phyloP scores from a whole-genome alignment of 2,888 invertebrate genomes.

The Polymixis flavicincta region DNA sequence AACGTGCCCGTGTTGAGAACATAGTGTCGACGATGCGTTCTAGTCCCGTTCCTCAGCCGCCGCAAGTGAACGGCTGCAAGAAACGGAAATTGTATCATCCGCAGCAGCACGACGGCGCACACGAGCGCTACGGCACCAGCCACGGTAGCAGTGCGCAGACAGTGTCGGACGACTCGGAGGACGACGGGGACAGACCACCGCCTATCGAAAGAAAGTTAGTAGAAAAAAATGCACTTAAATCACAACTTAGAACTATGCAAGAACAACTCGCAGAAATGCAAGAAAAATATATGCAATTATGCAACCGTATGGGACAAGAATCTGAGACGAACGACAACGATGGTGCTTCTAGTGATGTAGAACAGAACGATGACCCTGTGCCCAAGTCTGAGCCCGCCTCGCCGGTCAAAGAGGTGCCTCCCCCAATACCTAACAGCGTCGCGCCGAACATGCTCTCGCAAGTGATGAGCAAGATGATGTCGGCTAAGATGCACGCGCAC shows the following conservation, averaged over 20 bases:
- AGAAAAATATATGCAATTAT: constrained; percentile 96
- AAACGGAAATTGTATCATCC: constrained; percentile 99
- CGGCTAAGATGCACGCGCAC: constrained; percentile 91
- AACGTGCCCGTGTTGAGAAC: constrained; percentile 98
- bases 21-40: constrained; percentile 98
- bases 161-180: constrained; percentile 93
- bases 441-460: constrained; percentile 91
- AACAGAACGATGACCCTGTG: constrained; percentile 88
- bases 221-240: constrained; percentile 96
- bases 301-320: constrained; percentile 95
- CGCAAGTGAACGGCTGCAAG: constrained; percentile 97
- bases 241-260: constrained; percentile 96
- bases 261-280: constrained; percentile 97
- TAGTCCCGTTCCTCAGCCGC: constrained; percentile 94
- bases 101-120: constrained; percentile 96
- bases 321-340: constrained; percentile 94
- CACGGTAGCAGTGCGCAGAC: constrained; percentile 87
- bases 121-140: constrained; percentile 90
- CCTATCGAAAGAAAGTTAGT: constrained; percentile 96
- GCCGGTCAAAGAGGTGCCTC: constrained; percentile 89
- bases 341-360: constrained; percentile 94
- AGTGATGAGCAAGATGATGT: constrained; percentile 93
- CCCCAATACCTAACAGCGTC: constrained; percentile 83
- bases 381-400: constrained; percentile 91
- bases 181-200: constrained; percentile 94